Percentiles rank a stretch among this genome's conserved stretches.
These are phyloP conservation scores for Drosophila melanica DNA, from an alignment of 1,140 invertebrate species.

Conservation along the genomic window DNA sequence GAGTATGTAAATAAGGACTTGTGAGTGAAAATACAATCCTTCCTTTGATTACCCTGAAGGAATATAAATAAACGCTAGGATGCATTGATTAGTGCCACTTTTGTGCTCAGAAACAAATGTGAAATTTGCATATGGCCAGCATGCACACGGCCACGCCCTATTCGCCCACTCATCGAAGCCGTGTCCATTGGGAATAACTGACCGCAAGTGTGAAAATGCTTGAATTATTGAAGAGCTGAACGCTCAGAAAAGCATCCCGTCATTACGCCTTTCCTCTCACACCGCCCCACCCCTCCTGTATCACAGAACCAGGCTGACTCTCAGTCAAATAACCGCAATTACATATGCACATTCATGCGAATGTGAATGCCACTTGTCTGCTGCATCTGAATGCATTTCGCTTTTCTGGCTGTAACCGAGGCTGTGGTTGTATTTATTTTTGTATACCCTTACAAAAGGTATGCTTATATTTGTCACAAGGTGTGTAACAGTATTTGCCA, in stretches of 20 bases:
- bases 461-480: no score
- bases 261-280: constrained; percentile 10
- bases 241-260: constrained; percentile 22
- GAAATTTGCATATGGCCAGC: constrained; percentile 21
- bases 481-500: no score
- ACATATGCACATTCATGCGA: constrained; percentile 80
- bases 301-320: constrained; percentile 18
- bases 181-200: constrained; percentile 52
- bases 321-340: constrained; percentile 68
- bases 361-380: constrained; percentile 64
- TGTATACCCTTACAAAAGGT: no score
- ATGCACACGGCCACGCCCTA: neutral
- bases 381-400: constrained; percentile 27
- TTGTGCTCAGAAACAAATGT: constrained; percentile 5
- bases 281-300: neutral
- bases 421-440: neutral
- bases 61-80: constrained; percentile 31
- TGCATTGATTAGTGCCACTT: constrained; percentile 27
- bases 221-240: constrained; percentile 71
- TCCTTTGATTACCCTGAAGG: constrained; percentile 16
- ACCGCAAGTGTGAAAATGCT: constrained; percentile 77
- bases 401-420: neutral
- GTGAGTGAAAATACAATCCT: neutral
- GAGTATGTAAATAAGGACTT: constrained; percentile 1
- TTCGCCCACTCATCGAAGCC: constrained; percentile 15